Evolutionary conservation across 2,888 invertebrate genomes (phyloP).

Genomic region (Polymixis lichenea): DNA sequence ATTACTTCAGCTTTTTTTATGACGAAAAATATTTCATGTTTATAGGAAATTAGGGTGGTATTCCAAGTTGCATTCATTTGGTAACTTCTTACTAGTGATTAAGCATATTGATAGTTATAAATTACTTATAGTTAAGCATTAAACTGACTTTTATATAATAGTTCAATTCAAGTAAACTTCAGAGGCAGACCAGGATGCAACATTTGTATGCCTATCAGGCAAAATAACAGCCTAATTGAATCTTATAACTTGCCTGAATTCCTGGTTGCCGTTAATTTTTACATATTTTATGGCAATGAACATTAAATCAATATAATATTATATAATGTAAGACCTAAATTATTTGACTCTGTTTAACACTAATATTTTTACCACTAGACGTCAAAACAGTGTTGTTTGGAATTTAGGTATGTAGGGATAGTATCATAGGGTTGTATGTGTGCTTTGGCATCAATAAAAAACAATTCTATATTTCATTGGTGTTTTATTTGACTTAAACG

Average conservation of each 20-base stretch:
- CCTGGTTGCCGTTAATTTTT: constrained; percentile 29
- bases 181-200: constrained; percentile 25
- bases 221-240: not conserved
- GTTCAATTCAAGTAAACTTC: constrained; percentile 29
- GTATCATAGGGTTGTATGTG: constrained; percentile 57
- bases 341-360: constrained; percentile 59
- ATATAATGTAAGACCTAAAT: constrained; percentile 55
- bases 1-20: constrained; percentile 32
- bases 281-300: constrained; percentile 46
- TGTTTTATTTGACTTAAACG: constrained; percentile 55
- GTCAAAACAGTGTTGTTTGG: constrained; percentile 54
- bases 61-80: constrained; percentile 37
- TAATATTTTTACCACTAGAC: constrained; percentile 62
- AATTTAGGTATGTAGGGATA: constrained; percentile 55
- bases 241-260: constrained; percentile 16
- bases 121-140: constrained; percentile 43
- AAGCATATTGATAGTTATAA: constrained; percentile 56
- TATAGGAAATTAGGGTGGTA: constrained; percentile 50
- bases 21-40: constrained; percentile 19
- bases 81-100: constrained; percentile 50
- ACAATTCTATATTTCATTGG: constrained; percentile 60
- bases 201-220: constrained; percentile 10
- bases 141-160: constrained; percentile 35
- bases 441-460: constrained; percentile 68
- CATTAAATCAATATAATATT: constrained; percentile 53